A percentile compares a stretch with the other conserved stretches of the same genome.
These are phyloP conservation scores for Sinodicranocentrus sp. DNA, from an alignment of 2,888 invertebrate genomes.

Conservation along the genomic window DNA sequence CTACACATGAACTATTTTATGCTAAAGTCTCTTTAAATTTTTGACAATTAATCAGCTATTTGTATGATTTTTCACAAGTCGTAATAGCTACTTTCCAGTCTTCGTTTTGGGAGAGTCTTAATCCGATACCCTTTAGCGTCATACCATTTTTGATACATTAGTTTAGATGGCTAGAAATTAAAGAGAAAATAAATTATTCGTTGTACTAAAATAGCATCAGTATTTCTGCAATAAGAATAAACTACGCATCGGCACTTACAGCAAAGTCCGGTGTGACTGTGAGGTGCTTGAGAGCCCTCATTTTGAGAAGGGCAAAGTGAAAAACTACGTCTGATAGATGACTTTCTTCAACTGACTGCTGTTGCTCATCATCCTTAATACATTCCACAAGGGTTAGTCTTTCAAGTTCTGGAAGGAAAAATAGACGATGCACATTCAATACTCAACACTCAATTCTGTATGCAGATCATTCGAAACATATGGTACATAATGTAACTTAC, in stretches of 20 bases:
- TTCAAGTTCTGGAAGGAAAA: slow-evolving; percentile 39
- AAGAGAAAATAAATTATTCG: neutral
- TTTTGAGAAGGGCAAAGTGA: slow-evolving; percentile 51
- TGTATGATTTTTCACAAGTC: slow-evolving; percentile 4
- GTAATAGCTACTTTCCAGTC: slow-evolving; percentile 42
- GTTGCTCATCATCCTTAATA: slow-evolving; percentile 41
- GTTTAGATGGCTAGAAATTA: slow-evolving; percentile 31
- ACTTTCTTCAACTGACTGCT: slow-evolving; percentile 12
- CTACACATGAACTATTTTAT: too few relatives aligned
- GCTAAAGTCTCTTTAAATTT: too few relatives aligned
- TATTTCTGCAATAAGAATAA: neutral
- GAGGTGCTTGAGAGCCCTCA: slow-evolving; percentile 47
- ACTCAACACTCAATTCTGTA: too few relatives aligned
- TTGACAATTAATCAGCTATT: too few relatives aligned
- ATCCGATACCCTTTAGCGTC: slow-evolving; percentile 60
- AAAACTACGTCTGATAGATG: slow-evolving; percentile 54
- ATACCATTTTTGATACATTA: slow-evolving; percentile 53
- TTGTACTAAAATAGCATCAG: neutral
- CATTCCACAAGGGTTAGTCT: slow-evolving; percentile 47
- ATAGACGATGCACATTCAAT: too few relatives aligned
- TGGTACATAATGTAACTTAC: slow-evolving; percentile 26
- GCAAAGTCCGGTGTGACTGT: slow-evolving; percentile 53
- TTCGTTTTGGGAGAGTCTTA: slow-evolving; percentile 32
- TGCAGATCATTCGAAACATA: too few relatives aligned
- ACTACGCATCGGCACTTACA: slow-evolving; percentile 15